Conservation (phyloP, 2,797 vertebrate species). For the Rhinatrema bivittatum region DNA sequence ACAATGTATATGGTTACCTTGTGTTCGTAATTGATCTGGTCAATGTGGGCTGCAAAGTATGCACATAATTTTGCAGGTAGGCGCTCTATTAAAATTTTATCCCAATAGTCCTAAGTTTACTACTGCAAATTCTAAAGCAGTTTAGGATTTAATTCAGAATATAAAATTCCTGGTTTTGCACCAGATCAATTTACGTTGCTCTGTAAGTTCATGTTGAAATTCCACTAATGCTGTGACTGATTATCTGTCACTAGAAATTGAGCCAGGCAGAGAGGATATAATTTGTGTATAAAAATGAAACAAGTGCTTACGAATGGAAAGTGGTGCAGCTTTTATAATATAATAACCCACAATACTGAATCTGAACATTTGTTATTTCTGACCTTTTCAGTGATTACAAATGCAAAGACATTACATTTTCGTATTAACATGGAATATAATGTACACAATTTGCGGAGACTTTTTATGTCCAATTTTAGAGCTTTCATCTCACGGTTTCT, state of each 20-base stretch:
- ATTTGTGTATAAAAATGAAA: conserved; percentile 27
- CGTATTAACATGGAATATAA: conserved; percentile 3
- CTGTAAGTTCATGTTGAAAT: too few species aligned
- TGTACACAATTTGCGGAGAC: conserved; percentile 18
- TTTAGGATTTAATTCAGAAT: too few species aligned
- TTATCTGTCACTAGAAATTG: conserved; percentile 33
- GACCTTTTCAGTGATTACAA: not conserved
- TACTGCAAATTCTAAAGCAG: too few species aligned
- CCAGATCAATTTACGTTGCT: too few species aligned
- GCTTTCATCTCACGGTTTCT: conserved; percentile 7
- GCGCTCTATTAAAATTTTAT: too few species aligned
- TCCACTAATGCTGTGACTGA: conserved; percentile 32
- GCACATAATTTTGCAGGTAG: too few species aligned
- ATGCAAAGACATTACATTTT: not conserved
- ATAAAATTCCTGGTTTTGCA: too few species aligned
- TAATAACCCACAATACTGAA: conserved; percentile 3
- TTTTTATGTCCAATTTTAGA: conserved; percentile 11
- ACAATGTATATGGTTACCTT: too few species aligned
- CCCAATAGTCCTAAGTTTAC: too few species aligned
- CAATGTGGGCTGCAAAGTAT: too few species aligned
- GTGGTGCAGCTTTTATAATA: conserved; percentile 8
- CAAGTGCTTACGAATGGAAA: conserved; percentile 7
- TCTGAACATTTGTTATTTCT: conserved; percentile 12
- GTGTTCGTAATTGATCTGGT: too few species aligned
- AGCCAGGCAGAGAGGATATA: conserved; percentile 34